Conservation (phyloP, 2,113 vertebrate genomes). For the Picathartes gymnocephalus region DNA sequence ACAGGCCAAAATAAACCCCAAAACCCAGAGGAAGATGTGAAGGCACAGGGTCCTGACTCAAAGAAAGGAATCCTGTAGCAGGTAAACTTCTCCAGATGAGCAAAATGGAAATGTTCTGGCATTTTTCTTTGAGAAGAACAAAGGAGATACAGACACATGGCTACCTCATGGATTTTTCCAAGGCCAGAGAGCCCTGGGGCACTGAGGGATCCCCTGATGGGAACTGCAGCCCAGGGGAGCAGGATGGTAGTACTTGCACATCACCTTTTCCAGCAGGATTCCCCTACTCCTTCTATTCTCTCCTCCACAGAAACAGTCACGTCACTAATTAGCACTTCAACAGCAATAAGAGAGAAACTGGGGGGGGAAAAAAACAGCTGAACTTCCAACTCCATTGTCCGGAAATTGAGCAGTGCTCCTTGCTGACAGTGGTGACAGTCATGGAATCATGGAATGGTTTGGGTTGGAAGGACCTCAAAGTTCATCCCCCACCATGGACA, state of each 20-base stretch:
- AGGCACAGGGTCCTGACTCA: accelerated
- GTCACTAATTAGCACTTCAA: background rate
- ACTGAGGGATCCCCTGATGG: background rate
- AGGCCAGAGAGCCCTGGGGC: background rate
- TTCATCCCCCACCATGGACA: background rate
- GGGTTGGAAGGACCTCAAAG: background rate
- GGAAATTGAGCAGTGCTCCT: background rate
- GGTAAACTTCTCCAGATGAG: background rate
- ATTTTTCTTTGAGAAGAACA: background rate
- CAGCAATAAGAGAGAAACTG: background rate
- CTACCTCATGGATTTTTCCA: background rate
- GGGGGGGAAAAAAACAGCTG: background rate
- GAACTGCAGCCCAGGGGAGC: background rate
- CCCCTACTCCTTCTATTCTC: background rate
- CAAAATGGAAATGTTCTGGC: background rate
- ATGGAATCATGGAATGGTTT: background rate
- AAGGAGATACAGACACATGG: background rate
- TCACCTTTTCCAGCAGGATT: background rate
- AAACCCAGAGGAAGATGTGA: background rate
- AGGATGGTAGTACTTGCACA: accelerated
- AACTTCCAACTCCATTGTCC: background rate
- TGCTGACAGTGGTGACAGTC: background rate
- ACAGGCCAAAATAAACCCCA: background rate
- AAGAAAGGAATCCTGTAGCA: background rate
- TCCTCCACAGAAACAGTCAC: background rate